Evolutionary conservation across 2,797 vertebrate species (phyloP), one percentile per base, ranked within the genome.

Genomic region (Pipistrellus pygmaeus): DNA sequence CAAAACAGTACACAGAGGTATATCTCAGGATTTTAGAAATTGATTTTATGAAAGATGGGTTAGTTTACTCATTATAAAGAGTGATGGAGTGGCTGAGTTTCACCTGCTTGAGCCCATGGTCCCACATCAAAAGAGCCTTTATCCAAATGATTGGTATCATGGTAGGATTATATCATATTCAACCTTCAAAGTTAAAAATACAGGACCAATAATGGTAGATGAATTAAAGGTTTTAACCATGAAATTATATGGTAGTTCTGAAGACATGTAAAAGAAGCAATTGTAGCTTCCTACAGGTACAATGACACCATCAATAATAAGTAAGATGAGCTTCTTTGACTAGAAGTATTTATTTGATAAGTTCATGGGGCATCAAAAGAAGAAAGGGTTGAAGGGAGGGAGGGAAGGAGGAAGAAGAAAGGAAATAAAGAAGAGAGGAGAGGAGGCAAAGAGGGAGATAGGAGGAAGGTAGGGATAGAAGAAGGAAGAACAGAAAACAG

Each of bases 31-130:
- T 93, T 76, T 96, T 32, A 77, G 32, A 38, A 68, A 80, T 73
- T 20, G 3, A 38, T 88, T 96, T 96, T 80, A 46, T 48, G 48
- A 55, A 90, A 85, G 30, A 84, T 21, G 23, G 10, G 17, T 82
- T 88, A 84, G 38, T 5, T 23, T 78, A 78, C 66, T 60, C 30
- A 84, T 83, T 80, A 73, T 32, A 5, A 48, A 88, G 27, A 75
- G 32, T 53, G 51, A 93, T 9, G 25, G 18, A 85, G 27, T 1
- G 2, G 9, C 5, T 44, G 2, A 30, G 11, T 27, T 17, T 73
- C 23, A 17, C 64, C 78, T 71, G 25, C 73, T 83, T 35, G 35
- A 85, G 20, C 27, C 8, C 18, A 35, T 11, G 9, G 18, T 77
- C 68, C n/a, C 75, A 64, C 46, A 68, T 72, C 30, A 69, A 94